phyloP scores from a whole-genome alignment of 2,797 vertebrate genomes.

The Hypotaenidia philippensis region DNA sequence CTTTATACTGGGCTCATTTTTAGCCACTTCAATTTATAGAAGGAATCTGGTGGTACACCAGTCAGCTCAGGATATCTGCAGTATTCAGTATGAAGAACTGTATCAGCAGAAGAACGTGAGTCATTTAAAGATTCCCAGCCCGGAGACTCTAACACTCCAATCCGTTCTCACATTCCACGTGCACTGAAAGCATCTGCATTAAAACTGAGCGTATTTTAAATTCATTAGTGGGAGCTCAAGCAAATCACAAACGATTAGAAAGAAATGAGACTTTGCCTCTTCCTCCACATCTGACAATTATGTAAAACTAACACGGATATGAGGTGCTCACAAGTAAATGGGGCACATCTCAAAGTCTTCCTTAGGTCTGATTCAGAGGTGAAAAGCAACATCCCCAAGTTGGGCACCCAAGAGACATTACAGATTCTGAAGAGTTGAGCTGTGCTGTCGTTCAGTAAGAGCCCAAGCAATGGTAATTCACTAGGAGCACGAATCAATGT shows the following conservation, averaged over 20 bases:
- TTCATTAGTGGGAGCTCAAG: slow-evolving; percentile 58
- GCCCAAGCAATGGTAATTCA: neutral
- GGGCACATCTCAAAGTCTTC: slow-evolving; percentile 11
- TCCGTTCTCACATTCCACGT: neutral
- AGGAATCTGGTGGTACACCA: neutral
- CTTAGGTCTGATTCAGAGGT: neutral
- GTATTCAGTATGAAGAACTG: neutral
- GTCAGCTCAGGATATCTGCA: neutral
- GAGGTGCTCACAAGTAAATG: slow-evolving; percentile 9
- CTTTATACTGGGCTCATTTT: neutral
- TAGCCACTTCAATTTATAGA: neutral
- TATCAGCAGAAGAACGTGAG: neutral
- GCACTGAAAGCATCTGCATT: neutral
- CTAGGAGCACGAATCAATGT: neutral
- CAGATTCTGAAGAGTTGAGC: slow-evolving; percentile 1
- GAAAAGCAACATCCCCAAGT: neutral
- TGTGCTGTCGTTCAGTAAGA: slow-evolving; percentile 9
- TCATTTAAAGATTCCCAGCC: neutral
- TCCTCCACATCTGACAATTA: slow-evolving; percentile 34
- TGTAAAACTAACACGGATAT: neutral
- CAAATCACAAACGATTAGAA: slow-evolving; percentile 42
- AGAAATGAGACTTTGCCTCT: slow-evolving; percentile 51
- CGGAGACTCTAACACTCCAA: neutral
- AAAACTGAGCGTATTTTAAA: neutral
- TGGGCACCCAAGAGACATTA: slow-evolving; percentile 3